A percentile compares a stretch with the other conserved stretches of the same genome.
phyloP scores from a whole-genome alignment of 2,888 invertebrate species.

The Priocnemis perturbator region DNA sequence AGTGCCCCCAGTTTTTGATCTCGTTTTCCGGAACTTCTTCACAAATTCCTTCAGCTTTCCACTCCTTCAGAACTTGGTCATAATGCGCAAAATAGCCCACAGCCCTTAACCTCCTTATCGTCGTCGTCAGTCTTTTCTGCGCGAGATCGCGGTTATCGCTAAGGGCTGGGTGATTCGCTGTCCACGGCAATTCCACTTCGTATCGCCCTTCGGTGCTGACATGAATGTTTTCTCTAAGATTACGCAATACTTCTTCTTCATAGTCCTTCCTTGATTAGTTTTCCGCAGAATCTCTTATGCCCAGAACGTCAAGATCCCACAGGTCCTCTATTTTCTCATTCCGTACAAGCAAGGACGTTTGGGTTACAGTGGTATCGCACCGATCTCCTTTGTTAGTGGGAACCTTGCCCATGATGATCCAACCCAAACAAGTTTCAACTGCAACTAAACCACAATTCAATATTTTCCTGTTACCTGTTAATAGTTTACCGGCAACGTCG shows the following conservation, averaged over 20 bases:
- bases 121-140: slow-evolving; percentile 47
- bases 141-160: slow-evolving; percentile 51
- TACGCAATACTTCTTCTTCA: slow-evolving; percentile 45
- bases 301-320: slow-evolving; percentile 63
- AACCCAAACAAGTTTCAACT: slow-evolving; percentile 54
- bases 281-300: slow-evolving; percentile 60
- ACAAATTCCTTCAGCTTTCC: slow-evolving; percentile 55
- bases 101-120: slow-evolving; percentile 42
- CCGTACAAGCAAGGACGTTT: slow-evolving; percentile 48
- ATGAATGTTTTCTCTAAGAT: slow-evolving; percentile 58
- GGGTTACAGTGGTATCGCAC: slow-evolving; percentile 34
- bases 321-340: slow-evolving; percentile 53
- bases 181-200: slow-evolving; percentile 63
- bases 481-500: neutral
- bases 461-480: slow-evolving; percentile 29
- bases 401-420: slow-evolving; percentile 57
- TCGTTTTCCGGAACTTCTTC: slow-evolving; percentile 46
- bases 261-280: slow-evolving; percentile 44
- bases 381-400: too few relatives aligned
- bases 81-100: slow-evolving; percentile 46
- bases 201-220: slow-evolving; percentile 58
- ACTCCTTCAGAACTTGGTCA: slow-evolving; percentile 51
- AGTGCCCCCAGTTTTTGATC: slow-evolving; percentile 23
- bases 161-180: slow-evolving; percentile 57
- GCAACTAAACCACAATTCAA: slow-evolving; percentile 54